These are phyloP conservation scores for Paracentrotus lividus DNA, from an alignment of 53 echinoderm and acorn worm species.

Conservation along the genomic window DNA sequence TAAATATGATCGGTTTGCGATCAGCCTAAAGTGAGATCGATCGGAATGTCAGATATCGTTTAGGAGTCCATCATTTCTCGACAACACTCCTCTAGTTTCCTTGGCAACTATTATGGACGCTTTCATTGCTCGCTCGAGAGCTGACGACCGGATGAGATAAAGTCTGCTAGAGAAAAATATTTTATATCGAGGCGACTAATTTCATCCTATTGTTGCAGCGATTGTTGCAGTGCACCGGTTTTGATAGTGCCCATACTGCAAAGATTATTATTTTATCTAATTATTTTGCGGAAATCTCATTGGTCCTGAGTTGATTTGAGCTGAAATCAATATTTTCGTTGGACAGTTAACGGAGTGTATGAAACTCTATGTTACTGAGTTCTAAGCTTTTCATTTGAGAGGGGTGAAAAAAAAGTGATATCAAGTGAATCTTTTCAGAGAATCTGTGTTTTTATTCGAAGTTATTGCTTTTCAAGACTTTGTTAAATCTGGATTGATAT, in stretches of 20 bases:
- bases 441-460: too few species aligned
- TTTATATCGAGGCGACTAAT: neutral
- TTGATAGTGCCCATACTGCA: neutral
- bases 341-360: too few species aligned
- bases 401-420: too few species aligned
- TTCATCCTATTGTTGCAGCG: neutral
- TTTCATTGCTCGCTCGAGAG: neutral
- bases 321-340: too few species aligned
- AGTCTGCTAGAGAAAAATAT: neutral
- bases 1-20: neutral
- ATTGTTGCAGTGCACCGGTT: neutral
- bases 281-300: neutral
- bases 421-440: too few species aligned
- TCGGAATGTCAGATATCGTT: constrained; percentile 2
- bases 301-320: neutral
- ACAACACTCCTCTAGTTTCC: neutral
- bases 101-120: neutral
- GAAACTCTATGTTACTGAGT: too few species aligned
- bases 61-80: neutral
- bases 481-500: neutral
- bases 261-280: neutral
- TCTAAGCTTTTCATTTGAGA: too few species aligned
- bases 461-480: neutral
- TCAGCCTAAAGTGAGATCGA: neutral
- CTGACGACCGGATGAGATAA: neutral